phyloP scores from a whole-genome alignment of 2,113 vertebrate species.

The Tachycineta bicolor region DNA sequence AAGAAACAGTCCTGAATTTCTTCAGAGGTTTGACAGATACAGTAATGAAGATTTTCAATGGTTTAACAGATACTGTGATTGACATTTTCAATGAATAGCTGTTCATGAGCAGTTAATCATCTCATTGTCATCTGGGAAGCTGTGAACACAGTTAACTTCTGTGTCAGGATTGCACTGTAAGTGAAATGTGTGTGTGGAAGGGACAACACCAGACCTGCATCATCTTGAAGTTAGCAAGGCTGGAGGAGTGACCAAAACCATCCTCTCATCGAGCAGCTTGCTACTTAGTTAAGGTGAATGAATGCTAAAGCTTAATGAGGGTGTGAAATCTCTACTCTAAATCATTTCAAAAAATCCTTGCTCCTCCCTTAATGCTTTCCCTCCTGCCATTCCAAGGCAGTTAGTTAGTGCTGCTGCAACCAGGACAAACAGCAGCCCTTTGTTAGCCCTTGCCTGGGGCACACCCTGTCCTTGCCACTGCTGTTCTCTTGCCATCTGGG shows the following conservation, averaged over 20 bases:
- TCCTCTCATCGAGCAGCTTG: background rate
- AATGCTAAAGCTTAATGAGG: background rate
- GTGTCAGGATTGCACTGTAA: background rate
- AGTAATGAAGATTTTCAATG: background rate
- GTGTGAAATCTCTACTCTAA: background rate
- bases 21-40: background rate
- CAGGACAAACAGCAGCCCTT: constrained; percentile 37
- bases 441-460: background rate
- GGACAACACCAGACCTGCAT: background rate
- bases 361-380: background rate
- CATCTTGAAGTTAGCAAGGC: background rate
- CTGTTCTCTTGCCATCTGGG: background rate
- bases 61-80: background rate
- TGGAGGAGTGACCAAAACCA: background rate
- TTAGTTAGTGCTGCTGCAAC: background rate
- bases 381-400: background rate
- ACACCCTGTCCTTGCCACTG: background rate
- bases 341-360: background rate
- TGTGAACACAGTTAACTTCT: constrained; percentile 1
- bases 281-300: background rate
- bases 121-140: constrained; percentile 16
- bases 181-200: background rate
- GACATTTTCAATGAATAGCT: constrained; percentile 14
- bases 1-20: background rate
- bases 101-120: constrained; percentile 45